Base-by-base conservation (phyloP, 1,140 invertebrate species). In the Zaprionus taronus region DNA sequence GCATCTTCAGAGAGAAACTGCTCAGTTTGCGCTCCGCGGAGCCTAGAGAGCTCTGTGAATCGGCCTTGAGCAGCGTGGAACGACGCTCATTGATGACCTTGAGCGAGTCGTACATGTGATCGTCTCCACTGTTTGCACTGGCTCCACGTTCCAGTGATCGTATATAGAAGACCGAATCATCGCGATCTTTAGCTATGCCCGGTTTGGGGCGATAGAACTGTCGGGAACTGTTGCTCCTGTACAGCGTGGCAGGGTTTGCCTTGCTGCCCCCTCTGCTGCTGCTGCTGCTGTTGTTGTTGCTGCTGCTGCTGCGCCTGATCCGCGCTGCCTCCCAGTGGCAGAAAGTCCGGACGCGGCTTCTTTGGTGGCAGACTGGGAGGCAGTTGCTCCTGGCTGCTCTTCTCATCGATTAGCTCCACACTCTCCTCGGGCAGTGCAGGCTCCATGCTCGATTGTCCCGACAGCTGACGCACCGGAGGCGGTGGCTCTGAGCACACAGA, bases 401-500 rank as follows among this genome's bases (percentile, higher is more conserved):
- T 36, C 26, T 92, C 81, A 15, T 93, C 92, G 15, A 60, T 36
- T 24, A 83, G 38, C 17, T 91, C 86, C 1, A 78, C 17, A 28
- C 62, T 80, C 61, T 93, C 92, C 75, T 93, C 92, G n/a, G 90
- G 89, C 15, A 93, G 68, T 0, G 91, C 86, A 1, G 92, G 92
- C 67, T 93, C 92, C 73, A 93, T 78, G 75, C 92, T 93, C 5
- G 91, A 92, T 63, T 93, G 92, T 15, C 92, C 91, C n/a, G 92
- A 93, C 26, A 93, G 65, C 49, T 93, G 92, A n/a, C 89, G 89
- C 64, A 93, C 75, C 1, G 91, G 74, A 0, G 86, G 83, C 5
- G 90, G 91, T 34, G 92, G 92, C 70, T 93, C 92, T 7, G 92
- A 93, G 69, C 92, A 93, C 1, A 93, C 91, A 0, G 92, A 93